phyloP scores from a whole-genome alignment of 2,888 invertebrate genomes.

The Agrotis segetum region DNA sequence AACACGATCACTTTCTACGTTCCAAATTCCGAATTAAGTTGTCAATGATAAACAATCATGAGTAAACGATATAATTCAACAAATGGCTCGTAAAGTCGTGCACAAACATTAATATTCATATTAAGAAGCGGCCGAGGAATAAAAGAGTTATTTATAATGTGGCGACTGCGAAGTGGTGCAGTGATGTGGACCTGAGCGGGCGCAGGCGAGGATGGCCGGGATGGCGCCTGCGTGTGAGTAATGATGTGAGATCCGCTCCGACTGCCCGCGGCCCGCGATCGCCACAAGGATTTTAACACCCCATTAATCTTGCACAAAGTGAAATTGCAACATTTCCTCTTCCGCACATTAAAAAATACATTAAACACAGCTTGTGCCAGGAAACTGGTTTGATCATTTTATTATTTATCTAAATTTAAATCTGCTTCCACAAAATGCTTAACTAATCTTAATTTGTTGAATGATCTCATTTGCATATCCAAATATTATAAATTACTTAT shows the following conservation, averaged over 20 bases:
- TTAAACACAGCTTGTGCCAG: slow-evolving; percentile 43
- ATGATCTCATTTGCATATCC: slow-evolving; percentile 58
- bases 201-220: slow-evolving; percentile 29
- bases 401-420: slow-evolving; percentile 46
- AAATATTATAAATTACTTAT: slow-evolving; percentile 65
- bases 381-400: slow-evolving; percentile 33
- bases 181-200: slow-evolving; percentile 7
- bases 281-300: slow-evolving; percentile 69
- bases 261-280: slow-evolving; percentile 50
- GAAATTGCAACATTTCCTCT: slow-evolving; percentile 60
- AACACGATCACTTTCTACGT: slow-evolving; percentile 80
- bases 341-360: slow-evolving; percentile 45
- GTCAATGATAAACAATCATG: slow-evolving; percentile 62
- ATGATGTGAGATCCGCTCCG: slow-evolving; percentile 61
- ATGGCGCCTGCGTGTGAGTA: slow-evolving; percentile 55
- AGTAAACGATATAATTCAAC: slow-evolving; percentile 67
- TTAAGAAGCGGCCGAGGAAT: slow-evolving; percentile 37
- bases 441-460: slow-evolving; percentile 63
- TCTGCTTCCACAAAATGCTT: slow-evolving; percentile 45
- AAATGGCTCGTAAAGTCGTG: slow-evolving; percentile 65
- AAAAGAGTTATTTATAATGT: slow-evolving; percentile 40
- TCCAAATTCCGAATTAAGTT: slow-evolving; percentile 73
- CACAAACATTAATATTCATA: slow-evolving; percentile 64
- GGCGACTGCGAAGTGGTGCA: slow-evolving; percentile 11
- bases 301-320: slow-evolving; percentile 69